These are phyloP conservation scores for Microctenopoma stevenorrisi DNA, from an alignment of 2,797 vertebrate genomes.

Conservation along the genomic window DNA sequence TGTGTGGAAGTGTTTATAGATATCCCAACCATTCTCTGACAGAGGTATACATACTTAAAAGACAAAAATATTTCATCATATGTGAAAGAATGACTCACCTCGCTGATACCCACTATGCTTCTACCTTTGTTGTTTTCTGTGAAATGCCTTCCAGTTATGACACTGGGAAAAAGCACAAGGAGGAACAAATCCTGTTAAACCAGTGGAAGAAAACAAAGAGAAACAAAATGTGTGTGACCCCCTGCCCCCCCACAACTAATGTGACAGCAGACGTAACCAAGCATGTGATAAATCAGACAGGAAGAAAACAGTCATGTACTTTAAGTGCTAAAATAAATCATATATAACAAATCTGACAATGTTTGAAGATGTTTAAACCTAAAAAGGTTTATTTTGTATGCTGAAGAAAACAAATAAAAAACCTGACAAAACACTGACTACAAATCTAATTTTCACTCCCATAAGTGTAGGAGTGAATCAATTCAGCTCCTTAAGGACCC, in stretches of 20 bases:
- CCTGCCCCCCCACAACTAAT: neutral
- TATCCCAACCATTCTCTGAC: neutral
- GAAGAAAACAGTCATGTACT: slow-evolving; percentile 1
- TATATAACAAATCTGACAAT: slow-evolving; percentile 7
- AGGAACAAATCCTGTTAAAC: slow-evolving; percentile 17
- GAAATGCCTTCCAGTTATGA: slow-evolving; percentile 7
- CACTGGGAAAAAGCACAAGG: slow-evolving; percentile 17
- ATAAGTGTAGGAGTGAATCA: neutral
- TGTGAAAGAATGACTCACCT: too few relatives aligned
- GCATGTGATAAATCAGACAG: neutral
- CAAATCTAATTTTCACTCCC: neutral
- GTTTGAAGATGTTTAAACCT: neutral
- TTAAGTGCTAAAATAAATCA: neutral
- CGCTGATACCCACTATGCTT: slow-evolving; percentile 4
- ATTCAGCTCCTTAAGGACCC: neutral
- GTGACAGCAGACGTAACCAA: slow-evolving; percentile 1
- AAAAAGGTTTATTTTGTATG: neutral
- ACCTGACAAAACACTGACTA: neutral
- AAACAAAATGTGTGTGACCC: neutral
- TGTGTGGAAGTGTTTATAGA: neutral
- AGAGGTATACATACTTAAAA: neutral
- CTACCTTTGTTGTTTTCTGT: neutral
- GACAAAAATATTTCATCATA: neutral
- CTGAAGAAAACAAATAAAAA: neutral
- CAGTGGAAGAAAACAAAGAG: slow-evolving; percentile 10